Evolutionary conservation across 1,140 invertebrate species (phyloP).

Genomic region (Platyura marginata): DNA sequence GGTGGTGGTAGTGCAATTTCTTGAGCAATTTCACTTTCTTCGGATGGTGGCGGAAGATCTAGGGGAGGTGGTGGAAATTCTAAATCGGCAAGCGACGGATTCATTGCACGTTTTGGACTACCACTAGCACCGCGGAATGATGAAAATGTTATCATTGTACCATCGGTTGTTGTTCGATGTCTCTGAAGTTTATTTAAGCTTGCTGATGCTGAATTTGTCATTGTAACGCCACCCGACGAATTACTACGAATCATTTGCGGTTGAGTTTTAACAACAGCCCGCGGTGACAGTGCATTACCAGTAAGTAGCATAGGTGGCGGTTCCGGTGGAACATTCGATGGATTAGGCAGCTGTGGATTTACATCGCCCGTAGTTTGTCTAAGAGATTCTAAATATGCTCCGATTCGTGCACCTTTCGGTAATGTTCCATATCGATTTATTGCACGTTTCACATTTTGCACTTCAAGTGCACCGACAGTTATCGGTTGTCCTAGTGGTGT

Average conservation of each 20-base stretch:
- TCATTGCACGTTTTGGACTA: constrained; percentile 33
- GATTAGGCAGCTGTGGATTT: not conserved
- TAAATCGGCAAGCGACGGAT: constrained; percentile 48
- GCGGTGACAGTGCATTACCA: constrained; percentile 16
- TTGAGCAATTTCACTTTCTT: constrained; percentile 34
- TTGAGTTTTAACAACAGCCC: constrained; percentile 39
- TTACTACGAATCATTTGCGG: constrained; percentile 71
- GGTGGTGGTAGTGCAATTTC: constrained; percentile 19
- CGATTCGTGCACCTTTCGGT: constrained; percentile 88
- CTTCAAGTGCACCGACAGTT: constrained; percentile 75
- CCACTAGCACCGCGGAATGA: constrained; percentile 25
- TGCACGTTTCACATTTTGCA: constrained; percentile 89
- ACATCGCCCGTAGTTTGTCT: constrained; percentile 45
- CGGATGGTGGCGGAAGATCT: constrained; percentile 53
- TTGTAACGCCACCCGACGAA: constrained; percentile 59
- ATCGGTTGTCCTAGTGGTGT: constrained; percentile 16
- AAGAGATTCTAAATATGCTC: constrained; percentile 85
- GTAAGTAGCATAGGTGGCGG: not conserved
- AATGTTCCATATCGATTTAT: constrained; percentile 93
- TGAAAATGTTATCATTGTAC: constrained; percentile 27
- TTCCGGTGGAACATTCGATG: not conserved
- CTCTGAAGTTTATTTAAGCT: constrained; percentile 27
- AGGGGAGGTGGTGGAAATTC: constrained; percentile 72
- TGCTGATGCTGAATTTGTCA: constrained; percentile 29
- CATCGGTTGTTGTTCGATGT: constrained; percentile 26